A percentile compares a stretch with the other conserved stretches of the same genome.
Conservation (phyloP, 2,113 vertebrate species). For the Microtus richardsoni region DNA sequence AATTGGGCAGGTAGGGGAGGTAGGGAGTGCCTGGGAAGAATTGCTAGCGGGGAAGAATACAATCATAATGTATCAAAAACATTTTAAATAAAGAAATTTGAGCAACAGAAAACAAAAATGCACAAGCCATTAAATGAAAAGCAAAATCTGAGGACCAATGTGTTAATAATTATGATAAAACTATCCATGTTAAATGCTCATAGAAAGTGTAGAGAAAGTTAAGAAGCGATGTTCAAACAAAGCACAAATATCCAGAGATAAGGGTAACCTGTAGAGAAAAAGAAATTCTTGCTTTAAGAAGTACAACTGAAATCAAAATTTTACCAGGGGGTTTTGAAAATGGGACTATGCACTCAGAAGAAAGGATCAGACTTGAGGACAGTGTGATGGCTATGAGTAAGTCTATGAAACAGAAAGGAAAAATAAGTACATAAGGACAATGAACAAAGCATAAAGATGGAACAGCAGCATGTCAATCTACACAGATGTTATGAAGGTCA, state of each 20-base stretch:
- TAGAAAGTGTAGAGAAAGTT: not conserved
- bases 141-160: not conserved
- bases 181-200: not conserved
- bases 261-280: not conserved
- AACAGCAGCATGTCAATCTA: not conserved
- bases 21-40: not conserved
- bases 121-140: not conserved
- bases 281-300: not conserved
- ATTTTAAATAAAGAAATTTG: not conserved
- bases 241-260: not conserved
- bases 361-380: not conserved
- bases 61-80: not conserved
- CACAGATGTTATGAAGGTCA: not conserved
- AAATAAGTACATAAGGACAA: not conserved
- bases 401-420: not conserved
- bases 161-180: not conserved
- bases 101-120: not conserved
- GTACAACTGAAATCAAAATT: not conserved
- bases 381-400: not conserved
- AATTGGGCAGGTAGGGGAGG: too few species aligned
- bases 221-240: not conserved
- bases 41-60: not conserved
- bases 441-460: not conserved
- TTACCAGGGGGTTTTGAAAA: not conserved
- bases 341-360: not conserved